A percentile compares a stretch with the other conserved stretches of the same genome.
Evolutionary conservation across 2,797 vertebrate genomes (phyloP).

Genomic region (Nyctibius grandis): DNA sequence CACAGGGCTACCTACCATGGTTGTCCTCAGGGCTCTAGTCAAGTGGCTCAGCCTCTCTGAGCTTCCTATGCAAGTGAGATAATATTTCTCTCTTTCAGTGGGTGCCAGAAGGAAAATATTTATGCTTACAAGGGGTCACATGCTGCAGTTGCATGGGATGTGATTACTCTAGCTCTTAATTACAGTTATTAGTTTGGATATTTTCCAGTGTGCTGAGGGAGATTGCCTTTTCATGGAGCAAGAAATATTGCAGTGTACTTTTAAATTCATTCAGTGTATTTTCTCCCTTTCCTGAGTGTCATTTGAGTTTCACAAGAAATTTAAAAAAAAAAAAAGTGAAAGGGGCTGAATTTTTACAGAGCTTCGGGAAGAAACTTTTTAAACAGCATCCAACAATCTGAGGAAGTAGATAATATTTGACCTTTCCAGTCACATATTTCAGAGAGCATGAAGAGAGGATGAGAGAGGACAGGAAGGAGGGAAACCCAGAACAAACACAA

Average conservation of each 20-base stretch:
- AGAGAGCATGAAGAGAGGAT: background rate
- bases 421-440: background rate
- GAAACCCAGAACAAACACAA: background rate
- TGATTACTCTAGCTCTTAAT: constrained; percentile 38
- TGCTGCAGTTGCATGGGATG: background rate
- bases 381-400: background rate
- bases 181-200: background rate
- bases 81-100: background rate
- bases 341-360: background rate
- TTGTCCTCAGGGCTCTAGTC: background rate
- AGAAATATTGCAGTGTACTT: background rate
- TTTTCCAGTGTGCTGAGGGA: background rate
- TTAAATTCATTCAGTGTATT: background rate
- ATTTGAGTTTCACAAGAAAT: background rate
- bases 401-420: background rate
- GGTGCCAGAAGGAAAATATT: background rate
- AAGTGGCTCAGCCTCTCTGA: background rate
- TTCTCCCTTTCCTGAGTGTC: background rate
- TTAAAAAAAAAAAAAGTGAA: background rate
- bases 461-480: background rate
- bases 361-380: background rate
- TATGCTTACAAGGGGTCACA: background rate
- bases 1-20: background rate
- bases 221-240: background rate
- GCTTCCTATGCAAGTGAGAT: background rate